Base-by-base conservation (phyloP, 2,888 invertebrate genomes). In the Hipparchia semele region DNA sequence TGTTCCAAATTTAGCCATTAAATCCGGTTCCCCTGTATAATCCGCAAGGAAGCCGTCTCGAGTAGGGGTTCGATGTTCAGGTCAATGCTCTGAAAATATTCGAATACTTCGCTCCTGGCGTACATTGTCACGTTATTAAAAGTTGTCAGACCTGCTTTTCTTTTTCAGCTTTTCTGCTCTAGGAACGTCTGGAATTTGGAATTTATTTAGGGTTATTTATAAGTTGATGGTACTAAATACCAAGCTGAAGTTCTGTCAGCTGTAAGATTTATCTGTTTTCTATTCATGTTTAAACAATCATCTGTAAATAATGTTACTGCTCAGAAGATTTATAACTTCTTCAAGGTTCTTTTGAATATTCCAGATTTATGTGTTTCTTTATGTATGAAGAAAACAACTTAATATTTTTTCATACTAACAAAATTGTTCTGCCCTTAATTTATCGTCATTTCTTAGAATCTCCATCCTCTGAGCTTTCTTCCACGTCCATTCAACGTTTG, bases 11-110 rank as follows among this genome's bases (percentile, higher is more conserved):
- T 78, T 77, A 76, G 77, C 73, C 62, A 76, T 75, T 75, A 75
- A 79, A 75, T 78, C 76, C 75, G 77, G 76, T 79, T 79, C 81
- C 75, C 75, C 78, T 75, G 73, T 82, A 65, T 53, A 80, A 82
- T 81, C 80, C 75, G 80, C 80, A 73, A 80, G 80, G 81, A 80
- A 81, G 79, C 80, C 80, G 80, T 82, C 79, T 78, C 78, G 76
- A 76, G 76, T 77, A 75, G 74, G 80, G 82, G 83, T 81, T 82
- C 82, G 78, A 73, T 78, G 77, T 75, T 69, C 76, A 72, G 80
- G 80, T 85, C 81, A 79, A 79, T 77, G 83, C 78, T 78, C 82
- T 80, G 74, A 73, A 76, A 75, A 76, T 75, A 78, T 79, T 78
- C 75, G 76, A 77, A 78, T 76, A 78, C 70, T 71, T 69, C 65